Conservation (phyloP, 2,888 invertebrate species). For the Aphidius colemani region DNA sequence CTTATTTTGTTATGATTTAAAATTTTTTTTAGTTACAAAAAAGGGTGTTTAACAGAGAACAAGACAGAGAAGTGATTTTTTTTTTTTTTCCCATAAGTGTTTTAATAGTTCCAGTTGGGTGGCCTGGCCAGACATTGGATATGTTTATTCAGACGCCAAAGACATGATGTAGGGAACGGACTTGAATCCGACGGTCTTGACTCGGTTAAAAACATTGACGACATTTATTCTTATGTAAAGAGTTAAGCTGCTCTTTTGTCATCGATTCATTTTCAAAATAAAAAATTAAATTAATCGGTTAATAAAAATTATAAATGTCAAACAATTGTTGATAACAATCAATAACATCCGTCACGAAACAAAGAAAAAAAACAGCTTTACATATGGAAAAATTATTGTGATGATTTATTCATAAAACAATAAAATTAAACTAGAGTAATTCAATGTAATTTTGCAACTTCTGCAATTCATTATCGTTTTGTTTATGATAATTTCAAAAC, state of each 20-base stretch:
- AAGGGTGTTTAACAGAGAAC: constrained; percentile 32
- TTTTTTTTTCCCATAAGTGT: constrained; percentile 51
- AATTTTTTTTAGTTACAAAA: constrained; percentile 28
- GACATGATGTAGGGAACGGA: constrained; percentile 40
- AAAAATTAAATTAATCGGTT: no score
- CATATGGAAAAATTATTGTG: no score
- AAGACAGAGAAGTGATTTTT: constrained; percentile 37
- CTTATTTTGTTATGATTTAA: constrained; percentile 15
- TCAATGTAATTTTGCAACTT: constrained; percentile 37
- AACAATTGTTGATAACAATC: no score
- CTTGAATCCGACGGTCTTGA: constrained; percentile 42
- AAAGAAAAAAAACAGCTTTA: no score
- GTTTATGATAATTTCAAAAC: constrained; percentile 58
- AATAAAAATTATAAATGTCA: no score
- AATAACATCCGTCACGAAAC: no score
- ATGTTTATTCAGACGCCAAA: constrained; percentile 57
- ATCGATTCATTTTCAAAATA: no score
- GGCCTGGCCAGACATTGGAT: constrained; percentile 54
- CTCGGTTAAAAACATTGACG: constrained; percentile 23
- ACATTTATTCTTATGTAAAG: neutral
- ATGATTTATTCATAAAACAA: no score
- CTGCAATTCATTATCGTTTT: constrained; percentile 59
- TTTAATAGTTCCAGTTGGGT: constrained; percentile 56
- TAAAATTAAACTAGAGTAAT: constrained; percentile 37
- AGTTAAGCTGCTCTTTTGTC: no score